Conservation (phyloP, 2,888 invertebrate species). For the Pomacea canaliculata region DNA sequence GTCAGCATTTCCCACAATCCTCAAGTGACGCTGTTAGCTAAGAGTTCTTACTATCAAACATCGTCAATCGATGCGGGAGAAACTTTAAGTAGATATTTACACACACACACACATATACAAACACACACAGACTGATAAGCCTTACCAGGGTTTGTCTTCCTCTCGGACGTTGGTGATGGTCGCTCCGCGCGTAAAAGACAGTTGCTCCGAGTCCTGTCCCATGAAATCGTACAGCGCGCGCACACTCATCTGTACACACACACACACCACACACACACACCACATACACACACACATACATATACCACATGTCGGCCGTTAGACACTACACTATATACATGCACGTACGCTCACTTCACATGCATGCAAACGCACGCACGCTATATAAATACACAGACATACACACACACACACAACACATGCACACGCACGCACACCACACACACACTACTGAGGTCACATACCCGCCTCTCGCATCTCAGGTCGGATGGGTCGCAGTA, state of each 20-base stretch:
- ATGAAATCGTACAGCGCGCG: conserved; percentile 88
- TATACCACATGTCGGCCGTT: not conserved
- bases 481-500: conserved; percentile 23
- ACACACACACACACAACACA: no score
- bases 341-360: not conserved
- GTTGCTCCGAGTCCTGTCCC: conserved; percentile 87
- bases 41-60: no score
- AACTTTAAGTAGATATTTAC: not conserved
- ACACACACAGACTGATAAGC: no score
- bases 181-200: conserved; percentile 94
- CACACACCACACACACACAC: not conserved
- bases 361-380: not conserved
- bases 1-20: no score
- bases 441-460: not conserved
- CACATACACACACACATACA: not conserved
- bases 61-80: not conserved
- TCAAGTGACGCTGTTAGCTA: no score
- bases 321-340: not conserved
- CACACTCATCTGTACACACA: conserved; percentile 56
- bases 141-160: conserved; percentile 83
- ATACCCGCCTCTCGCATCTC: conserved; percentile 1
- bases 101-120: not conserved
- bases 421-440: no score
- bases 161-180: conserved; percentile 93
- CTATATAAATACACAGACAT: no score